Evolutionary conservation across 2,797 vertebrate species (phyloP).

Genomic region (Cossypha niveicapilla): DNA sequence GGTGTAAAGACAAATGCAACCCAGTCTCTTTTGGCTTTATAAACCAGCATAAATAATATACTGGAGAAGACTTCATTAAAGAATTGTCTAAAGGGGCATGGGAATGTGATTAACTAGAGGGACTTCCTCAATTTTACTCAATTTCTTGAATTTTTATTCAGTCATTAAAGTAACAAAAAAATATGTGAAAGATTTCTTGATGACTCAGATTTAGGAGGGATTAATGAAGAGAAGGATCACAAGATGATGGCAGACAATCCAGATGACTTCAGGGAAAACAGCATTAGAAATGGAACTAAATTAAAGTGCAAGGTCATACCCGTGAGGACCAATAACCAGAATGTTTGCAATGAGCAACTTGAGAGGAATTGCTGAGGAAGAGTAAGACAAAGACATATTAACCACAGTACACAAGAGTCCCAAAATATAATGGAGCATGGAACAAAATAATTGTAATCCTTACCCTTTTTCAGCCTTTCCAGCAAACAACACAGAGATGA

Average conservation of each 20-base stretch:
- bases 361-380: background rate
- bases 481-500: background rate
- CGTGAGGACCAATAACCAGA: background rate
- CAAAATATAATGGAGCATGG: background rate
- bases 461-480: background rate
- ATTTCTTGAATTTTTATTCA: background rate
- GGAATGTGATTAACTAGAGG: background rate
- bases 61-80: background rate
- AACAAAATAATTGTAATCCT: background rate
- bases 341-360: background rate
- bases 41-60: background rate
- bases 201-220: background rate
- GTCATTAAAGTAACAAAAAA: background rate
- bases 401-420: background rate
- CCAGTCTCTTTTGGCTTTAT: background rate
- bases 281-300: background rate
- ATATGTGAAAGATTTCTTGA: background rate
- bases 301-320: background rate
- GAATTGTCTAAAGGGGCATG: background rate
- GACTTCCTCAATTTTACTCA: background rate
- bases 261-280: background rate
- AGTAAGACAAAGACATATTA: background rate
- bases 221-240: background rate
- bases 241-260: accelerated
- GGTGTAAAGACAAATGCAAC: background rate